Evolutionary conservation across 1,140 invertebrate species (phyloP), one percentile per base, ranked within the genome.

Genomic region (Hyposmocoma kahamanoa): DNA sequence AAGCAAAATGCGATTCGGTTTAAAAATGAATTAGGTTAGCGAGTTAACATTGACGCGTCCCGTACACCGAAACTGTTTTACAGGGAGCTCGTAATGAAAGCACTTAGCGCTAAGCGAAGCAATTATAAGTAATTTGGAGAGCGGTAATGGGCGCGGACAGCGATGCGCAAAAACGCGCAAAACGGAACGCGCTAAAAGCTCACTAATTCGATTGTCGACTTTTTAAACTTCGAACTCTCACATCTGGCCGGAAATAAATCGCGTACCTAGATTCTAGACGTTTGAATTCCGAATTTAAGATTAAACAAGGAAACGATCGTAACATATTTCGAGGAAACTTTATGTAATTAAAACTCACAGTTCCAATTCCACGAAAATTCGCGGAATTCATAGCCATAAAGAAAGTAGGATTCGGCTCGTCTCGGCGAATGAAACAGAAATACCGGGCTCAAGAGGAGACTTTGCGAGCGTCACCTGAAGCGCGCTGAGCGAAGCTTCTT

Each of bases 101-200:
- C 81, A 84, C 81, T 84, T 84, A 82, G 63, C 76, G 64, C 65
- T 79, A 80, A 84, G 74, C 81, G 81, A 83, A 83, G 77, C 81
- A 84, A 84, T 84, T 84, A 84, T 82, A 80, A 84, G 77, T 79
- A 83, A 83, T 84, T 83, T 76, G 71, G 72, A 69, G 52, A 67
- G 67, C 68, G 56, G 67, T 82, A 84, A 84, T 84, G 76, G 77
- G 61, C 68, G 73, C 65, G 69, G 79, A 83, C 77, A 66, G 73
- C 67, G 73, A 63, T 53, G 64, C 61, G 77, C 75, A 78, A 80
- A 81, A 84, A 82, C 78, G 72, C 72, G 72, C 75, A 55, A 73
- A 80, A 75, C 75, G 74, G 58, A 74, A 80, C 70, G 59, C 64
- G 80, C 77, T 84, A 84, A 84, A 84, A 84, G 81, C 81, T 62